Conservation (phyloP, 2,888 invertebrate species). For the Drosophila rubida region DNA sequence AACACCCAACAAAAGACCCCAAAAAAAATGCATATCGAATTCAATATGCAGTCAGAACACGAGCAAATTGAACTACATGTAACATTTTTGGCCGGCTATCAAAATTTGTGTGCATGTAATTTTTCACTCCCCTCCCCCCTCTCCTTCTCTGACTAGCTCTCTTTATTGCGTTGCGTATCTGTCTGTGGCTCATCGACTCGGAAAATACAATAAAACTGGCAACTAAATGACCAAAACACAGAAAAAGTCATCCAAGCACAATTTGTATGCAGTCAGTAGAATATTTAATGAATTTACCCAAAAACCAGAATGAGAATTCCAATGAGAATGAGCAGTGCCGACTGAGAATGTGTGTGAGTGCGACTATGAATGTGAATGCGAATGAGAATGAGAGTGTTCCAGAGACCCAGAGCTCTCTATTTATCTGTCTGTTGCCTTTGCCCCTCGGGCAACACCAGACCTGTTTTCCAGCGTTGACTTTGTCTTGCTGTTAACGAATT, state of each 20-base stretch:
- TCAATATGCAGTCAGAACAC: slow-evolving; percentile 57
- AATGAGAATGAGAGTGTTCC: slow-evolving; percentile 28
- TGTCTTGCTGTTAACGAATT: slow-evolving; percentile 14
- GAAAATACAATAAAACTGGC: slow-evolving; percentile 66
- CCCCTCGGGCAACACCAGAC: slow-evolving; percentile 7
- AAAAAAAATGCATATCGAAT: slow-evolving; percentile 56
- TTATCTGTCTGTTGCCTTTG: background rate
- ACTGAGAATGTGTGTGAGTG: background rate
- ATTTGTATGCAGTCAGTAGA: slow-evolving; percentile 63
- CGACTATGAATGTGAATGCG: slow-evolving; percentile 17
- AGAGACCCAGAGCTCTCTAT: background rate
- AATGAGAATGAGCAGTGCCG: background rate
- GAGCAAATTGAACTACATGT: slow-evolving; percentile 7
- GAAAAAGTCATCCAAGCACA: slow-evolving; percentile 47
- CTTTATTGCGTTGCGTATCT: background rate
- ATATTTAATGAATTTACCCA: slow-evolving; percentile 71
- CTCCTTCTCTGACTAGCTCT: background rate
- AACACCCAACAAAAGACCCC: slow-evolving; percentile 20
- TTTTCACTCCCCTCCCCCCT: background rate
- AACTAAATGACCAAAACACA: slow-evolving; percentile 61
- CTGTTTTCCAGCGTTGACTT: slow-evolving; percentile 22
- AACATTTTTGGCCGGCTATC: slow-evolving; percentile 1
- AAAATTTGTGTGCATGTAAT: background rate
- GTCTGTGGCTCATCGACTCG: slow-evolving; percentile 41
- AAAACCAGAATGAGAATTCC: slow-evolving; percentile 50